Conservation (phyloP, 2,888 invertebrate species). For the Carterocephalus palaemon region DNA sequence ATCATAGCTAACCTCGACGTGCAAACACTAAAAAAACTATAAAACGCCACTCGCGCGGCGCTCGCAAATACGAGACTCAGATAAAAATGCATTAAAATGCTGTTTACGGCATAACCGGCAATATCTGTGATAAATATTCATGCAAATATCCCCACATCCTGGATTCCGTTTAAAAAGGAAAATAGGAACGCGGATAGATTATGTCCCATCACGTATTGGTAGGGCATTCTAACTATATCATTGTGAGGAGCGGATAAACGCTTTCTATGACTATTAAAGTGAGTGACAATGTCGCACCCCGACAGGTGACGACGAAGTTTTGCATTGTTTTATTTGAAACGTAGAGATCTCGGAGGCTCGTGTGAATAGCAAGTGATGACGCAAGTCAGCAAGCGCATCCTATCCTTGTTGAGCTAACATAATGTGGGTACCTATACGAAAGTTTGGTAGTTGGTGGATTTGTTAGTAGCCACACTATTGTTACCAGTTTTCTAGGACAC, state of each 20-base stretch:
- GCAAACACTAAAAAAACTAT: conserved; percentile 14
- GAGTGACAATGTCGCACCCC: conserved; percentile 23
- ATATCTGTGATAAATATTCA: conserved; percentile 71
- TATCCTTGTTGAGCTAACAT: no score
- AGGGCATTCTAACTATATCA: conserved; percentile 29
- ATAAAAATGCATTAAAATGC: conserved; percentile 74
- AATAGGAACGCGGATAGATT: conserved; percentile 67
- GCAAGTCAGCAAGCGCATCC: no score
- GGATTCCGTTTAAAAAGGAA: conserved; percentile 74
- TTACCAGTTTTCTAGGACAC: no score
- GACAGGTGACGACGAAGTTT: conserved; percentile 20
- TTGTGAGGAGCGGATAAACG: conserved; percentile 25
- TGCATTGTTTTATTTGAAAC: conserved; percentile 18
- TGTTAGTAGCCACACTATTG: no score
- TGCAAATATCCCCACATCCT: conserved; percentile 71
- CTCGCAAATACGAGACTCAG: conserved; percentile 43
- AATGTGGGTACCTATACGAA: no score
- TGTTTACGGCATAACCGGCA: conserved; percentile 62
- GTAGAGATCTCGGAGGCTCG: no score
- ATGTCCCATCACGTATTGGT: conserved; percentile 33
- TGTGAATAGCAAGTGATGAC: no score
- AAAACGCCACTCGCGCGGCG: conserved; percentile 4
- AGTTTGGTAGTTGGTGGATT: no score
- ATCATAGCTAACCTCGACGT: conserved; percentile 11
- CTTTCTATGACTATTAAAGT: conserved; percentile 21